Evolutionary conservation across 2,888 invertebrate species (phyloP), one percentile per base, ranked within the genome.

Genomic region (Lymantria monacha): DNA sequence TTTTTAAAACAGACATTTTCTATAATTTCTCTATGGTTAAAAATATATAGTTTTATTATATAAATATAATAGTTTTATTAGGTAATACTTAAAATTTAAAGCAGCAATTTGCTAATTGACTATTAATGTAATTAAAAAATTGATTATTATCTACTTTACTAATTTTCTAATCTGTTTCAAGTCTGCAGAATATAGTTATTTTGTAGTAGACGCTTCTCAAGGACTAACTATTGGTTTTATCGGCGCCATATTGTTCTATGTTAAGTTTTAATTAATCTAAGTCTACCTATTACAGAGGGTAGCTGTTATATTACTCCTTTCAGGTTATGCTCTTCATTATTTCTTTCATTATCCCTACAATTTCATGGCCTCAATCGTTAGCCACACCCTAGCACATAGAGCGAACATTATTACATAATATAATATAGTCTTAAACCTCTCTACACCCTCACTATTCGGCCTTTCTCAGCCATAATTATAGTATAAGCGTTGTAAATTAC

Each of bases 221-320:
- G 43, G 53, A 52, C 57, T 62, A 59, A 65, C 68, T 55, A 53
- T 64, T 59, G 51, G 49, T 55, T 59, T 59, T 44, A 42, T 48
- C 46, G 45, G 42, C 37, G 22, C 44, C 49, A 41, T 47, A 53
- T 48, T 56, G 14, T 45, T 68, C 63, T 62, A 49, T 48, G 46
- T 66, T 55, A 62, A 68, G 62, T 48, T 65, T 66, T 66, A 67
- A 70, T 74, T 74, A 70, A 68, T 66, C 64, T 61, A 65, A 70
- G 64, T 63, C 61, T 66, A 54, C 55, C 51, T 63, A 62, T 69
- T 68, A 61, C 57, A 53, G 50, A 58, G 64, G 70, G 67, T 57
- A 58, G 57, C 14, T 10, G n/a, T n/a, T 61, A 61, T 65, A 65
- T 72, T 64, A 61, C 51, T 55, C 51, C 51, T 60, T 57, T 62